A percentile compares a stretch with the other conserved stretches of the same genome.
phyloP scores from a whole-genome alignment of 2,888 invertebrate species.

The Merodon equestris region DNA sequence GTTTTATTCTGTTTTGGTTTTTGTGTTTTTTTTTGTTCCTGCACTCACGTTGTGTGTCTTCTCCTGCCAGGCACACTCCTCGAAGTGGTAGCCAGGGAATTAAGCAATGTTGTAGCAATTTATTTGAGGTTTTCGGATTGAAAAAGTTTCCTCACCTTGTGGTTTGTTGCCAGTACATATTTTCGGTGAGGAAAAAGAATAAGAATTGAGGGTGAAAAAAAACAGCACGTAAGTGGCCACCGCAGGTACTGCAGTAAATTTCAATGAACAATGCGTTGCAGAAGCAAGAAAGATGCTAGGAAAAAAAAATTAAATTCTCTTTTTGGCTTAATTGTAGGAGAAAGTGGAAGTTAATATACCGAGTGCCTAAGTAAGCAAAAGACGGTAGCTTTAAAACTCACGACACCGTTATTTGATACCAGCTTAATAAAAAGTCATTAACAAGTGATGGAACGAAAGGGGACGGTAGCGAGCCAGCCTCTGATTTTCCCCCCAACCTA shows the following conservation, averaged over 20 bases:
- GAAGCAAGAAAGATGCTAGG: conserved; percentile 52
- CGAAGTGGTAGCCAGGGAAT: conserved; percentile 26
- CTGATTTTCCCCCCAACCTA: too few species aligned
- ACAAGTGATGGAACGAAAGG: too few species aligned
- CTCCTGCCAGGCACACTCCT: not conserved
- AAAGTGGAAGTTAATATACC: conserved; percentile 32
- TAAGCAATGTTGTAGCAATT: conserved; percentile 53
- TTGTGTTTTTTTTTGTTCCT: not conserved
- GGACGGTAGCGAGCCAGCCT: too few species aligned
- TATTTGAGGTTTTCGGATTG: conserved; percentile 66
- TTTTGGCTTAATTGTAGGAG: conserved; percentile 57
- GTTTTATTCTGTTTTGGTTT: too few species aligned
- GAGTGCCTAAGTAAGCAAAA: too few species aligned
- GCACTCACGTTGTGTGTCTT: conserved; percentile 1
- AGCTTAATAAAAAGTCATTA: too few species aligned
- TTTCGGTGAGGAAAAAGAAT: conserved; percentile 13
- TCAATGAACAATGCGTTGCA: conserved; percentile 48
- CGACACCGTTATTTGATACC: too few species aligned
- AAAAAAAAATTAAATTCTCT: conserved; percentile 61
- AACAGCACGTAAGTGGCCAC: conserved; percentile 22
- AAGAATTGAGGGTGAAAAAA: conserved; percentile 4
- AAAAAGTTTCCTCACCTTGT: conserved; percentile 58
- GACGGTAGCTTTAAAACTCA: too few species aligned
- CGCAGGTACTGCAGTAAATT: conserved; percentile 63
- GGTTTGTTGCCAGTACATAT: conserved; percentile 22